A percentile compares a stretch with the other conserved stretches of the same genome.
These are phyloP conservation scores for Anodontia alba DNA, from an alignment of 2,888 invertebrate species.

Conservation along the genomic window DNA sequence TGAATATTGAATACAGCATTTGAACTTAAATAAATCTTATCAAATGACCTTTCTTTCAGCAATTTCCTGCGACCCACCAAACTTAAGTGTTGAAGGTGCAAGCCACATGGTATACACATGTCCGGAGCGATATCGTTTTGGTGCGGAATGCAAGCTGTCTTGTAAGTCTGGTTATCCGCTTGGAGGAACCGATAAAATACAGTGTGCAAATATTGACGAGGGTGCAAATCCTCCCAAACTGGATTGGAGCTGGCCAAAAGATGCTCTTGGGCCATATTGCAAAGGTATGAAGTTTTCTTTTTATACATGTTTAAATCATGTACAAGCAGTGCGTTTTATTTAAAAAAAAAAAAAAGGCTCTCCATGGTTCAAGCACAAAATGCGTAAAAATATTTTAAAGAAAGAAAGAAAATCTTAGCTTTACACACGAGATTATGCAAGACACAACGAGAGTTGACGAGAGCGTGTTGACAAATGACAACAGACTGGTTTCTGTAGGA, in stretches of 20 bases:
- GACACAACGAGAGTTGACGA: too few species aligned
- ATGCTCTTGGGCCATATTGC: constrained; percentile 36
- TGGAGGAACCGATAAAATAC: constrained; percentile 33
- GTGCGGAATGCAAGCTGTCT: constrained; percentile 37
- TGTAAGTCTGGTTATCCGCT: constrained; percentile 52
- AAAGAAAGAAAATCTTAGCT: too few species aligned
- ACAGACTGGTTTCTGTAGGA: too few species aligned
- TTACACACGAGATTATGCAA: too few species aligned
- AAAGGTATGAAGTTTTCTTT: constrained; percentile 47
- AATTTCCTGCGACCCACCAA: constrained; percentile 35
- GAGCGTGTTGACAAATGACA: too few species aligned
- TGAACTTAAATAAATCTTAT: too few species aligned
- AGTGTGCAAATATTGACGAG: constrained; percentile 22
- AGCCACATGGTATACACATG: constrained; percentile 43
- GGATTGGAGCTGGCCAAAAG: constrained; percentile 39
- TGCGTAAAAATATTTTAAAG: too few species aligned
- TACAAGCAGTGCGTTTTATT: too few species aligned
- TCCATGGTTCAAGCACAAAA: too few species aligned
- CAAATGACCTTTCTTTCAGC: constrained; percentile 35
- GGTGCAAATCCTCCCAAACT: constrained; percentile 32
- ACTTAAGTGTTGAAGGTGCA: constrained; percentile 29
- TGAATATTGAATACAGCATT: too few species aligned
- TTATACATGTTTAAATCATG: too few species aligned
- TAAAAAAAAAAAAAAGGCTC: too few species aligned
- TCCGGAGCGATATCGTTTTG: constrained; percentile 34